Conservation (phyloP, 2,888 invertebrate species). For the Altica lythri region DNA sequence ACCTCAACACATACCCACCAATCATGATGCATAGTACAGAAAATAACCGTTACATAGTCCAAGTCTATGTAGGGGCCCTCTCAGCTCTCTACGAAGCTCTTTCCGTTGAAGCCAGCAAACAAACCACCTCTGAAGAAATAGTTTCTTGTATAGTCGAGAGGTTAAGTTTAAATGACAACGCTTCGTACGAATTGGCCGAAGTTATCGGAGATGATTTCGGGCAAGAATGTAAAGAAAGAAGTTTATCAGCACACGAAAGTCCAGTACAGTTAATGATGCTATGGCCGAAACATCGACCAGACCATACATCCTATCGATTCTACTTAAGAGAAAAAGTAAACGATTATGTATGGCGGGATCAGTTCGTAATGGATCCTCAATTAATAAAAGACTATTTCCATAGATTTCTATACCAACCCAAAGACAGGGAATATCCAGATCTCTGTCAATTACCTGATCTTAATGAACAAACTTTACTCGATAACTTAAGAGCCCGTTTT, state of each 20-base stretch:
- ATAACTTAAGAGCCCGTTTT: slow-evolving; percentile 88
- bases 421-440: slow-evolving; percentile 93
- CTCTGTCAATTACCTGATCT: slow-evolving; percentile 93
- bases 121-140: slow-evolving; percentile 90
- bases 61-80: slow-evolving; percentile 89
- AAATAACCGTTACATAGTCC: slow-evolving; percentile 62
- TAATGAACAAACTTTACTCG: slow-evolving; percentile 89
- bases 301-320: slow-evolving; percentile 71
- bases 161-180: slow-evolving; percentile 64
- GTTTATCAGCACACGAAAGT: slow-evolving; percentile 80
- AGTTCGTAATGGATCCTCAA: slow-evolving; percentile 88
- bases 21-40: slow-evolving; percentile 38
- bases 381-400: slow-evolving; percentile 91
- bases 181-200: slow-evolving; percentile 83
- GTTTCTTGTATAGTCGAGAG: slow-evolving; percentile 85
- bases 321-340: slow-evolving; percentile 85
- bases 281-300: slow-evolving; percentile 70
- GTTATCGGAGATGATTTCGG: slow-evolving; percentile 86
- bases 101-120: slow-evolving; percentile 88
- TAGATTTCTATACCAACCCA: slow-evolving; percentile 87
- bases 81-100: slow-evolving; percentile 88
- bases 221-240: slow-evolving; percentile 89
- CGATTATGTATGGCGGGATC: slow-evolving; percentile 85
- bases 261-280: slow-evolving; percentile 83
- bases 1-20: slow-evolving; percentile 6